These are phyloP conservation scores for Talpa occidentalis DNA, from an alignment of 2,113 vertebrate species.

Conservation along the genomic window DNA sequence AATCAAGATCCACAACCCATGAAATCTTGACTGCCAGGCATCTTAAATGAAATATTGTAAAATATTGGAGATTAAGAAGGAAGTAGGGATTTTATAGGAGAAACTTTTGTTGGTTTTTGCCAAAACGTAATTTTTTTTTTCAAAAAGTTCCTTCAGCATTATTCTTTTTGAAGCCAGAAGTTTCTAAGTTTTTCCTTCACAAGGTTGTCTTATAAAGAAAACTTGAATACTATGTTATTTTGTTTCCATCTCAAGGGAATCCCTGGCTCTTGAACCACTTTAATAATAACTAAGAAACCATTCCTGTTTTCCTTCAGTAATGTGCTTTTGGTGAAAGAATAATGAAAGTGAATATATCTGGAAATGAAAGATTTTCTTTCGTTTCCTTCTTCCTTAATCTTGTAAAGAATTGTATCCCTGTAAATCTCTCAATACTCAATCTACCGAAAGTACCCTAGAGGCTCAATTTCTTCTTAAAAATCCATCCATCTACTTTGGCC, in stretches of 20 bases:
- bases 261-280: slow-evolving; percentile 46
- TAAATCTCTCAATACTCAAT: slow-evolving; percentile 61
- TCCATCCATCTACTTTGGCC: slow-evolving; percentile 35
- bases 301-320: slow-evolving; percentile 60
- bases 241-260: background rate
- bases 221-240: slow-evolving; percentile 56
- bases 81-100: slow-evolving; percentile 44
- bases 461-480: slow-evolving; percentile 41
- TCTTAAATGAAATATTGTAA: slow-evolving; percentile 15
- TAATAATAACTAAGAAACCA: slow-evolving; percentile 61
- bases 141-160: slow-evolving; percentile 10
- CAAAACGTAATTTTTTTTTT: background rate
- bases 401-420: slow-evolving; percentile 8
- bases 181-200: slow-evolving; percentile 14
- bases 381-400: slow-evolving; percentile 63
- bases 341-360: background rate
- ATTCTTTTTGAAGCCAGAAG: slow-evolving; percentile 12
- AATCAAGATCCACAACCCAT: background rate
- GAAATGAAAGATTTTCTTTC: slow-evolving; percentile 68
- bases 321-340: slow-evolving; percentile 60
- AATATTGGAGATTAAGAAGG: slow-evolving; percentile 44
- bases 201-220: background rate
- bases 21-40: background rate
- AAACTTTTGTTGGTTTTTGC: slow-evolving; percentile 46
- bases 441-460: slow-evolving; percentile 20